phyloP scores from a whole-genome alignment of 1,140 invertebrate species.

The Aphidius ervi region DNA sequence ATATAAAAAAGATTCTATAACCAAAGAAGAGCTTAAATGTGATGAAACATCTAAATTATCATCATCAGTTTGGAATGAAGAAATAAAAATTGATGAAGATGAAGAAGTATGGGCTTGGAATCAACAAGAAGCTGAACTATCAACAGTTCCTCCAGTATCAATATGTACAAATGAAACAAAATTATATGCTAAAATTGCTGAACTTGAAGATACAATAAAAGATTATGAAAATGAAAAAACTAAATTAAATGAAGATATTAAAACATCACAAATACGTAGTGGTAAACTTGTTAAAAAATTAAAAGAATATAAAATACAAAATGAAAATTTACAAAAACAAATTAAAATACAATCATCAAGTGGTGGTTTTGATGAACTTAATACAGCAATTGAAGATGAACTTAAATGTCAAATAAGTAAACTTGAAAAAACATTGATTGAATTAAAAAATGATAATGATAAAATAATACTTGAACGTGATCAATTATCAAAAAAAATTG shows the following conservation, averaged over 20 bases:
- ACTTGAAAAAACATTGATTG: slow-evolving; percentile 62
- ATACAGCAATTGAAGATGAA: slow-evolving; percentile 72
- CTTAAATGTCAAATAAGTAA: slow-evolving; percentile 62
- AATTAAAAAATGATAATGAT: slow-evolving; percentile 56
- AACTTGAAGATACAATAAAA: slow-evolving; percentile 51
- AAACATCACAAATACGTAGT: slow-evolving; percentile 60
- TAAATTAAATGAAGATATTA: slow-evolving; percentile 56
- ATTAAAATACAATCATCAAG: slow-evolving; percentile 54
- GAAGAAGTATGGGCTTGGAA: slow-evolving; percentile 60
- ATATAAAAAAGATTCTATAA: too few species aligned
- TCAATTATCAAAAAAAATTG: slow-evolving; percentile 64
- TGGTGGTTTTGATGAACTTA: slow-evolving; percentile 61
- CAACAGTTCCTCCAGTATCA: slow-evolving; percentile 30
- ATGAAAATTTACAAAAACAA: slow-evolving; percentile 59
- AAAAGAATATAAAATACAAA: slow-evolving; percentile 67
- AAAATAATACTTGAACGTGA: slow-evolving; percentile 64
- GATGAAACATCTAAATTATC: not conserved
- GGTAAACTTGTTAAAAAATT: slow-evolving; percentile 70
- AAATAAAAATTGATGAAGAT: slow-evolving; percentile 39
- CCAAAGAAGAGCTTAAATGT: too few species aligned
- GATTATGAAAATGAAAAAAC: slow-evolving; percentile 53
- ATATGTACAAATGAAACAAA: slow-evolving; percentile 29
- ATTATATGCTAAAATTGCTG: slow-evolving; percentile 41
- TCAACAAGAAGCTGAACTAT: slow-evolving; percentile 51
- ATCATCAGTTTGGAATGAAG: not conserved